phyloP scores from a whole-genome alignment of 2,888 invertebrate genomes.

The Phaonia tiefii region DNA sequence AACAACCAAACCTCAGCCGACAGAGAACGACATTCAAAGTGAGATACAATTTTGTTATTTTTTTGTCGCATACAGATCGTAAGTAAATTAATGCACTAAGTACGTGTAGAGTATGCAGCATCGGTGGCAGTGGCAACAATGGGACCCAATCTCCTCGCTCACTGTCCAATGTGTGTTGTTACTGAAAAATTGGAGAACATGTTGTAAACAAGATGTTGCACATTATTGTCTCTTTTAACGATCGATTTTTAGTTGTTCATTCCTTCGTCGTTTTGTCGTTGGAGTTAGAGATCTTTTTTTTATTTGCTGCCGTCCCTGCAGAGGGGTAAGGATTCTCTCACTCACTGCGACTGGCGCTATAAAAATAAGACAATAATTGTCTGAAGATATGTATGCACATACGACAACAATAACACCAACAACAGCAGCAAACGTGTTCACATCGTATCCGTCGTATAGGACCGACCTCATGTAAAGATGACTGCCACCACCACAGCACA shows the following conservation, averaged over 20 bases:
- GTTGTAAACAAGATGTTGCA: constrained; percentile 76
- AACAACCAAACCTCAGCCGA: constrained; percentile 1
- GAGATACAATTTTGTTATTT: constrained; percentile 59
- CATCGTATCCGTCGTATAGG: constrained; percentile 48
- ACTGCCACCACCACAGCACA: constrained; percentile 16
- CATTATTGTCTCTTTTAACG: constrained; percentile 67
- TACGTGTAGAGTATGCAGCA: constrained; percentile 36
- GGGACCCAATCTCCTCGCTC: neutral
- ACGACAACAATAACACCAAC: constrained; percentile 39
- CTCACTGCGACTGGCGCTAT: constrained; percentile 65
- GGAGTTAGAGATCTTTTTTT: constrained; percentile 49
- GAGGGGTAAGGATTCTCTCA: constrained; percentile 59
- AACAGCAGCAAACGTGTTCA: constrained; percentile 46
- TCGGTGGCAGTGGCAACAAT: constrained; percentile 48
- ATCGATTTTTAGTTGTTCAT: constrained; percentile 45
- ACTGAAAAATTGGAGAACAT: constrained; percentile 71
- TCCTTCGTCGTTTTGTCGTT: constrained; percentile 7
- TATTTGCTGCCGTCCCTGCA: neutral
- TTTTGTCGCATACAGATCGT: constrained; percentile 58
- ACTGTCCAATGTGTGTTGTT: constrained; percentile 52
- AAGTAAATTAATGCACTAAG: constrained; percentile 58
- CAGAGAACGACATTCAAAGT: constrained; percentile 45
- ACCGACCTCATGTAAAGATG: constrained; percentile 27
- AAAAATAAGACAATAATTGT: constrained; percentile 62
- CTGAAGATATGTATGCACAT: constrained; percentile 54